Base-by-base conservation (phyloP, 2,113 vertebrate genomes). In the Oreochromis niloticus region DNA sequence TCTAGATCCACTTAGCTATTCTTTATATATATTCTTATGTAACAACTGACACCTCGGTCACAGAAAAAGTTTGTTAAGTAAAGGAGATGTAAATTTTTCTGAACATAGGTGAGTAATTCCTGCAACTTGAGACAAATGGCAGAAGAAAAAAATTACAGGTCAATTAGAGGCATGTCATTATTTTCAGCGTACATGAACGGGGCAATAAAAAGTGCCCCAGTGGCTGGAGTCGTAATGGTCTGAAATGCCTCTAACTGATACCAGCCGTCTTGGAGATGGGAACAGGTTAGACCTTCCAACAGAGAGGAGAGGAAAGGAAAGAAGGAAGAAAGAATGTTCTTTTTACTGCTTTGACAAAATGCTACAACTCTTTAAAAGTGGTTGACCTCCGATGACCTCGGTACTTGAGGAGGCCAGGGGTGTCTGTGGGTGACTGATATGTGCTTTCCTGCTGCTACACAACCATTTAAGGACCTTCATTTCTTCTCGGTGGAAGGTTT, bases 181-280 rank as follows among this genome's bases (percentile, higher is more conserved):
- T 88, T 87, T 87, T 87, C 39, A 88, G 79, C 43, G 52, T 48
- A 89, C 66, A 27, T 82, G 48, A 89, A 83, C 83, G 30, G n/a
- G 79, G 73, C 81, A 91, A 84, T 93, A 91, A 92, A 92, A 89
- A 52, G 68, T 83, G 17, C 73, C 84, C 83, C 52, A 86, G 81
- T 81, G 84, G 41, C 81, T 71, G 32, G 1, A 79, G 78, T 2
- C 83, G 85, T 19, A 87, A 90, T 75, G 68, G 66, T 32, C 81
- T 87, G 41, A 91, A 88, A 84, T 79, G 57, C 73, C 30, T 85
- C 85, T 92, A 91, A 93, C 59, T 55, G 88, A 75, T 22, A 84
- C 88, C 91, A 92, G 82, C 63, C 17, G 7, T 86, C 71, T 30
- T 16, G 52, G 78, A 80, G 22, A 83, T 88, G 84, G 81, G 50